These are phyloP conservation scores for Ditula angustiorana DNA, from an alignment of 2,888 invertebrate genomes.

Conservation along the genomic window DNA sequence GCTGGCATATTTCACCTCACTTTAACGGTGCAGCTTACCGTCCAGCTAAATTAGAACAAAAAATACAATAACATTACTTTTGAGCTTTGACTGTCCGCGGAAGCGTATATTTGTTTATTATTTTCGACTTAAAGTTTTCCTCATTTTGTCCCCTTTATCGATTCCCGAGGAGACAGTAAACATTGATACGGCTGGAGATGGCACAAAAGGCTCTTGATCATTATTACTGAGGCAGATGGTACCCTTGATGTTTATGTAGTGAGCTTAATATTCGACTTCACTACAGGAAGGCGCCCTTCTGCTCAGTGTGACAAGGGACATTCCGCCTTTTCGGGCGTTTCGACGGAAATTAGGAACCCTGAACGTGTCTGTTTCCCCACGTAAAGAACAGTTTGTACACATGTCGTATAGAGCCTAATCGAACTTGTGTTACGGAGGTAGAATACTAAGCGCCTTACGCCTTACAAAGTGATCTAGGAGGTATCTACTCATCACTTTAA, in stretches of 20 bases:
- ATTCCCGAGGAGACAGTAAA: conserved; percentile 10
- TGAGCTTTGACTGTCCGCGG: neutral
- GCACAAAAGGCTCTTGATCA: conserved; percentile 11
- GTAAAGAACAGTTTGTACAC: conserved; percentile 7
- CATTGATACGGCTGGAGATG: neutral
- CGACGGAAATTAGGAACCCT: conserved; percentile 16
- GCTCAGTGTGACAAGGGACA: conserved; percentile 12
- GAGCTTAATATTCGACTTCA: conserved; percentile 2
- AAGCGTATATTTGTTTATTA: conserved; percentile 2
- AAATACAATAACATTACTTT: conserved; percentile 8
- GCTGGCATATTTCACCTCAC: conserved; percentile 32
- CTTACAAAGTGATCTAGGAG: neutral
- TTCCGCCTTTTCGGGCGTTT: conserved; percentile 18
- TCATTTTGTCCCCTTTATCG: conserved; percentile 1
- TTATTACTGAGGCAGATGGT: conserved; percentile 7
- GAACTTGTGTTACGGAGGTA: neutral
- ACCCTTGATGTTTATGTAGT: conserved; percentile 8
- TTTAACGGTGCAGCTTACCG: conserved; percentile 27
- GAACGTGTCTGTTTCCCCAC: neutral
- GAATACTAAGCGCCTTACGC: conserved; percentile 10
- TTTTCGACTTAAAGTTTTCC: neutral
- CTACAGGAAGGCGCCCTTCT: conserved; percentile 1
- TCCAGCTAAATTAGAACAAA: conserved; percentile 15
- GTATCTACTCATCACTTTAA: neutral
- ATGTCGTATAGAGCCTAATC: conserved; percentile 8